Conservation (phyloP, 2,888 invertebrate genomes). For the Gortyna flavago region DNA sequence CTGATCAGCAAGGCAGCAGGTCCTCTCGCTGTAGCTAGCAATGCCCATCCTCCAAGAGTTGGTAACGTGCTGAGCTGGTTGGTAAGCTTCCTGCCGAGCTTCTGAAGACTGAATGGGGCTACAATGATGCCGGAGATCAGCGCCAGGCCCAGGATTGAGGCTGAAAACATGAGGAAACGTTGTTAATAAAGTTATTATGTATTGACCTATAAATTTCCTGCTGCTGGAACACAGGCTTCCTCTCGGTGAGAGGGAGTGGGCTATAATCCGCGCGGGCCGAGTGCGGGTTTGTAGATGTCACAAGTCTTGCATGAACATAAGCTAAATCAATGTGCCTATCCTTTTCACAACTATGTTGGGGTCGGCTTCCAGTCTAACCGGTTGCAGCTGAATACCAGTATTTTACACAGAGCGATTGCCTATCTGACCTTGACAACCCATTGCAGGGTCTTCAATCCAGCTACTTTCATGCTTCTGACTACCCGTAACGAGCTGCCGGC, state of each 20-base stretch:
- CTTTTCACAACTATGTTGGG: too few relatives aligned
- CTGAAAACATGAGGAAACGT: conserved; percentile 76
- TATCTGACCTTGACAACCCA: too few relatives aligned
- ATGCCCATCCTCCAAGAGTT: conserved; percentile 89
- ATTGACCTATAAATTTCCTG: neutral
- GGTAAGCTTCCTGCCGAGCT: conserved; percentile 89
- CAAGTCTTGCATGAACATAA: neutral
- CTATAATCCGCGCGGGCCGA: neutral
- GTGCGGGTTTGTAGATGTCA: too few relatives aligned
- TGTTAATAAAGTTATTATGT: conserved; percentile 9
- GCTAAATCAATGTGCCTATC: neutral
- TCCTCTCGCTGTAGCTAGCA: conserved; percentile 85
- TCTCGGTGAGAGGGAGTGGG: neutral
- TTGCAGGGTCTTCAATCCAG: too few relatives aligned
- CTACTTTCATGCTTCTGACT: too few relatives aligned
- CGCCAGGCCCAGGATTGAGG: conserved; percentile 90
- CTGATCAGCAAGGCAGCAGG: conserved; percentile 80
- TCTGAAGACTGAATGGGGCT: conserved; percentile 89
- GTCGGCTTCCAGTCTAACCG: too few relatives aligned
- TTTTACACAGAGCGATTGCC: too few relatives aligned
- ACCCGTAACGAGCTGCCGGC: too few relatives aligned
- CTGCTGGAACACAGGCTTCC: neutral
- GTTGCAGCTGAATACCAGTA: too few relatives aligned
- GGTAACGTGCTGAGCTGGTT: conserved; percentile 89
- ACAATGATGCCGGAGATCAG: conserved; percentile 90